Conservation (phyloP, 2,797 vertebrate species). For the Decapterus maruadsi region DNA sequence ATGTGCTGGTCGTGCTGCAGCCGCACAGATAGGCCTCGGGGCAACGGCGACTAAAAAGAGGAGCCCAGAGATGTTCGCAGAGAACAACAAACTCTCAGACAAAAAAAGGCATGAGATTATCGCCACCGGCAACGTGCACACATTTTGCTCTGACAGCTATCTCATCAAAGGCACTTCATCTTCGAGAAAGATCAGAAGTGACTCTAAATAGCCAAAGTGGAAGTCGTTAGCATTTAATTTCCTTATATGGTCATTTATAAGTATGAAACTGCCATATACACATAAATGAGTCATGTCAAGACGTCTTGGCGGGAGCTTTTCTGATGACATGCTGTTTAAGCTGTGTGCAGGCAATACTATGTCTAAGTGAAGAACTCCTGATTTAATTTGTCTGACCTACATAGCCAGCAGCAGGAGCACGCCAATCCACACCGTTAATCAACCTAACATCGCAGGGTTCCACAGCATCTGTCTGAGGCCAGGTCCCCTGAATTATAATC, state of each 20-base stretch:
- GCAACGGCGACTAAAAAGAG: conserved; percentile 29
- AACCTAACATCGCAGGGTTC: conserved; percentile 57
- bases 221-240: conserved; percentile 1
- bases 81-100: conserved; percentile 35
- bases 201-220: conserved; percentile 14
- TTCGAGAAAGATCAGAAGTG: conserved; percentile 31
- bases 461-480: conserved; percentile 34
- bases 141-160: conserved; percentile 45
- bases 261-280: conserved; percentile 11
- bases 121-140: conserved; percentile 34
- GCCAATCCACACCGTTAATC: conserved; percentile 61
- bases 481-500: conserved; percentile 54
- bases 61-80: conserved; percentile 26
- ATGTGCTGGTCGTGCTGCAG: conserved; percentile 52
- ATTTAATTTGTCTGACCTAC: conserved; percentile 69
- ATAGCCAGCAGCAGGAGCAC: conserved; percentile 60
- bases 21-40: conserved; percentile 44
- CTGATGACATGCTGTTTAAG: conserved; percentile 49
- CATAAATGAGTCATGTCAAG: conserved; percentile 35
- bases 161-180: conserved; percentile 45
- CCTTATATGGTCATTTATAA: conserved; percentile 22
- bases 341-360: conserved; percentile 3
- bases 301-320: conserved; percentile 44
- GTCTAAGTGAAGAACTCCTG: conserved; percentile 50
- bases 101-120: conserved; percentile 26